Evolutionary conservation across 2,888 invertebrate genomes (phyloP).

Genomic region (Caenorhabditis drosophilae): DNA sequence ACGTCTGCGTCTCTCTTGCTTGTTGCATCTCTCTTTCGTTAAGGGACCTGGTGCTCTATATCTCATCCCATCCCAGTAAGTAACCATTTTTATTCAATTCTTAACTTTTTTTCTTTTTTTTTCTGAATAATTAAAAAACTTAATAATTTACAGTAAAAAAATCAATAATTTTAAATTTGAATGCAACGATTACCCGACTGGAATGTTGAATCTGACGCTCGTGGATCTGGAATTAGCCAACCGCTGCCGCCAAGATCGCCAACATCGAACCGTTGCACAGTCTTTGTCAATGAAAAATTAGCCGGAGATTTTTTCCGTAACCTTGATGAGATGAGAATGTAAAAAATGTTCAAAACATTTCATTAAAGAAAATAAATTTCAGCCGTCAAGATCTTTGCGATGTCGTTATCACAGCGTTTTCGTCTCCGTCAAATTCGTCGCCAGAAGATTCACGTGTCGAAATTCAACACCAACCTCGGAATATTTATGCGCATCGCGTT

Average conservation of each 20-base stretch:
- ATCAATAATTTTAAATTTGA: too few species aligned
- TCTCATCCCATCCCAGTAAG: too few species aligned
- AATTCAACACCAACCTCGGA: too few species aligned
- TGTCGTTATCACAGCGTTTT: slow-evolving; percentile 27
- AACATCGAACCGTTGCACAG: slow-evolving; percentile 12
- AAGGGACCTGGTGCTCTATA: too few species aligned
- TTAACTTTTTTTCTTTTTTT: too few species aligned
- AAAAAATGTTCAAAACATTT: not conserved
- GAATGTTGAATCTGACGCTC: slow-evolving; percentile 24
- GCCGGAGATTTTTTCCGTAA: slow-evolving; percentile 30
- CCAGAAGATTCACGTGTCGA: slow-evolving; percentile 24
- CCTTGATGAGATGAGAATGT: slow-evolving; percentile 28
- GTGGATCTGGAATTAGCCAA: slow-evolving; percentile 8
- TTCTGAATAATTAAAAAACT: too few species aligned
- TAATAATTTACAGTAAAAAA: too few species aligned
- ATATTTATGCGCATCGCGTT: slow-evolving; percentile 38
- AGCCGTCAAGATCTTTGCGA: slow-evolving; percentile 31
- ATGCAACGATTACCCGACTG: slow-evolving; percentile 12
- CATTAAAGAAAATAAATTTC: slow-evolving; percentile 3
- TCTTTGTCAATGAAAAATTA: slow-evolving; percentile 29
- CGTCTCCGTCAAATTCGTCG: slow-evolving; percentile 6
- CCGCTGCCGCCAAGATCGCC: slow-evolving; percentile 31
- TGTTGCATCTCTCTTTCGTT: too few species aligned
- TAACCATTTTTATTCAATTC: too few species aligned
- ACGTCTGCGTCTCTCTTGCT: too few species aligned